phyloP scores from a whole-genome alignment of 2,113 vertebrate species.

The Lepidothrix coronata region DNA sequence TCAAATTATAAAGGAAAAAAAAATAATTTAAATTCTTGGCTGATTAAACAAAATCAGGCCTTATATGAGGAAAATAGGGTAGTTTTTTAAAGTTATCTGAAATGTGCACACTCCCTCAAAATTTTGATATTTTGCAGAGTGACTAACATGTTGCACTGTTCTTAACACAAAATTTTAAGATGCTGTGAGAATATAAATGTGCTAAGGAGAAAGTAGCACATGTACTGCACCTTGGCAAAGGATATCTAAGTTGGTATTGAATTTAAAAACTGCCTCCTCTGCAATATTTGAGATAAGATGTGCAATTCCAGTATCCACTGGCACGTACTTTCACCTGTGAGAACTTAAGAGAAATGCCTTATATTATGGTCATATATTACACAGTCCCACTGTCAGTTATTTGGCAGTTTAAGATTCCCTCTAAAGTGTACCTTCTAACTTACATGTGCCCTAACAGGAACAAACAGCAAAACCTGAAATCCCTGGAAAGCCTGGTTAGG shows the following conservation, averaged over 20 bases:
- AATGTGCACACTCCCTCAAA: neutral
- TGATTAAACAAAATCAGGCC: neutral
- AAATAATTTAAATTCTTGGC: neutral
- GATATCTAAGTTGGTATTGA: neutral
- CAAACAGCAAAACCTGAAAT: neutral
- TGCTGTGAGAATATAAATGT: neutral
- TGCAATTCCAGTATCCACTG: neutral
- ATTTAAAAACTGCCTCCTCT: neutral
- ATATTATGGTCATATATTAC: accelerated
- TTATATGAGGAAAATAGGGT: neutral
- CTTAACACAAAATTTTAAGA: neutral
- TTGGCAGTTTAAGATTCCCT: neutral
- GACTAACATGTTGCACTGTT: neutral
- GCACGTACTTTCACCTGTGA: neutral
- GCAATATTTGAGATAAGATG: neutral
- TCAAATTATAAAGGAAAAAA: neutral
- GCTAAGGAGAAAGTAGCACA: neutral
- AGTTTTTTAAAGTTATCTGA: neutral
- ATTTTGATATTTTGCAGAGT: neutral
- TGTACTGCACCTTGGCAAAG: neutral
- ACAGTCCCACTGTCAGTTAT: neutral
- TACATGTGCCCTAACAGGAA: neutral
- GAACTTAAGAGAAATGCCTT: neutral
- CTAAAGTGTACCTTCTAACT: neutral
- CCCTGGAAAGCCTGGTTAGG: neutral